Percentiles rank a stretch among this genome's conserved stretches.
Conservation (phyloP, 53 echinoderm and acorn worm genomes). For the Henricia sp. region DNA sequence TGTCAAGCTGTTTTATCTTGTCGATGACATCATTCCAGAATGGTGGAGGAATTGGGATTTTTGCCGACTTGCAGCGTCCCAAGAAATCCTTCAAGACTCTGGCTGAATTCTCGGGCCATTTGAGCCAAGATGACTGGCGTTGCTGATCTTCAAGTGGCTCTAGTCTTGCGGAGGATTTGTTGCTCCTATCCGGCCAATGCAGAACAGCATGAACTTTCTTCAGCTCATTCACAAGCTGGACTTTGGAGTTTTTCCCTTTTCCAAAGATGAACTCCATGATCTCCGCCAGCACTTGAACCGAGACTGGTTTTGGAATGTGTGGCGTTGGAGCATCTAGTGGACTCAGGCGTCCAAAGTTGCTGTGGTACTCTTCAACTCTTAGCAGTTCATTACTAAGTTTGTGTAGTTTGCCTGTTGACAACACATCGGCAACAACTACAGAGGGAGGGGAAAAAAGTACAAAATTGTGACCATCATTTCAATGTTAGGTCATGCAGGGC, state of each 20-base stretch:
- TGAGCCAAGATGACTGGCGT: constrained; percentile 34
- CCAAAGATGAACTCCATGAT: constrained; percentile 47
- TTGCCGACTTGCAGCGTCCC: neutral
- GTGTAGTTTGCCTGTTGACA: constrained; percentile 11
- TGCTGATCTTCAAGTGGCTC: constrained; percentile 18
- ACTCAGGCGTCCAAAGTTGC: constrained; percentile 43
- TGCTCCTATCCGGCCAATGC: constrained; percentile 35
- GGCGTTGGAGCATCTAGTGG: constrained; percentile 53
- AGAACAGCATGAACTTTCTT: constrained; percentile 19
- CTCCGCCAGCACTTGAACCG: neutral
- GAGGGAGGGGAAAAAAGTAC: neutral
- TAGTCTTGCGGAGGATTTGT: constrained; percentile 16
- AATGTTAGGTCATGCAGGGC: too few species aligned
- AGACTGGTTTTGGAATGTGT: constrained; percentile 56
- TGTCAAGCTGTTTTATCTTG: neutral
- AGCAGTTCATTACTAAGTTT: neutral
- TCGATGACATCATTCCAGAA: constrained; percentile 28
- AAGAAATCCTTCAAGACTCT: constrained; percentile 5
- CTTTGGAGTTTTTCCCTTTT: constrained; percentile 14
- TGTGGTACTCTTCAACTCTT: constrained; percentile 34
- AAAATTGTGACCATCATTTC: neutral
- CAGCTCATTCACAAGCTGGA: constrained; percentile 18
- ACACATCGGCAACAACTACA: constrained; percentile 28
- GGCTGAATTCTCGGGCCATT: constrained; percentile 22
- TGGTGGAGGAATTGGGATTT: constrained; percentile 13